Base-by-base conservation (phyloP, 2,113 vertebrate species). In the Tetrax tetrax region DNA sequence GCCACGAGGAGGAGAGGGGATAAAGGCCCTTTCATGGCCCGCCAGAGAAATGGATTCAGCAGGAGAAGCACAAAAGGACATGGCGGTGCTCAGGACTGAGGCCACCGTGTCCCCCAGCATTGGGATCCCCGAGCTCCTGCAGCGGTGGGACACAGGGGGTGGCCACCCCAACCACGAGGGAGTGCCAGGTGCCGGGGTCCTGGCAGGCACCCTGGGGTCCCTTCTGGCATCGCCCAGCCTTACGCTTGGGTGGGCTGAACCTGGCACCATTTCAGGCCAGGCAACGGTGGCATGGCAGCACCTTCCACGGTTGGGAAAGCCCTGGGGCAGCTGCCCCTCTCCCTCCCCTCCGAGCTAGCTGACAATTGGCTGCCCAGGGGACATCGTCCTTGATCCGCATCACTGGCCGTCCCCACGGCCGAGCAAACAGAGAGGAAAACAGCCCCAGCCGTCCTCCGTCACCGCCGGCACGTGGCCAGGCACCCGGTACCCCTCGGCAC, bases 361-460 rank as follows among this genome's bases (percentile, higher is more conserved):
- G 4, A 85, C 94, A 95, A 96, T 96, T 96, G 96, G 96, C 91
- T 96, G 93, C 75, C 43, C 2, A 1, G 65, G 65, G 91, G 82
- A 93, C 74, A 1, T 14, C 4, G 94, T 88, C 96, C 96, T 96
- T 96, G 96, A 96, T 95, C 96, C 17, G 37, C 94, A 85, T 82
- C 12, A 9, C 85, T 93, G 93, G 90, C 92, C 5, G 69, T 89
- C 93, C 94, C 59, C 85, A 87, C 60, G 82, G 94, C 78, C 24
- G 17, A 95, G 74, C 94, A 96, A 96, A 96, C 88, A 96, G 82
- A 92, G 85, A 92, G 85, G 68, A 93, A 87, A 96, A 95, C 96
- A 95, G 88, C 56, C 85, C 60, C 31, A 13, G 82, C 51, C 10
- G 0, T 74, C 74, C 77, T 80, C 84, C 10, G 7, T 41, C 68